Percentiles rank a stretch among this genome's conserved stretches.
Evolutionary conservation across 2,797 vertebrate species (phyloP).

Genomic region (Pyrocephalus nanus): DNA sequence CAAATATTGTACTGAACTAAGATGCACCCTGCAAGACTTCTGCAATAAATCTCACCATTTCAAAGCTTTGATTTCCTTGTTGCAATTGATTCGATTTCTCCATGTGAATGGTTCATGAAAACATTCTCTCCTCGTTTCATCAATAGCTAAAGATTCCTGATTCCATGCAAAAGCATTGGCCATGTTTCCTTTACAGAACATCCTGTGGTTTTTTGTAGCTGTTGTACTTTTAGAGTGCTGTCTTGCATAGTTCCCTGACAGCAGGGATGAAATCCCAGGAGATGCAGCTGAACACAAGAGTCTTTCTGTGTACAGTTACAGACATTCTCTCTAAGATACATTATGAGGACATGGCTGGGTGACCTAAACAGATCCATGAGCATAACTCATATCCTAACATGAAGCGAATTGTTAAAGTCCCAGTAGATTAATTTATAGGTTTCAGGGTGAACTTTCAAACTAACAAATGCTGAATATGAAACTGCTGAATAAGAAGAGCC

Average conservation of each 20-base stretch:
- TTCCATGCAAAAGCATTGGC: background rate
- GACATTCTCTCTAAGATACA: constrained; percentile 40
- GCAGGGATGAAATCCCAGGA: constrained; percentile 31
- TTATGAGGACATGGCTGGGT: constrained; percentile 33
- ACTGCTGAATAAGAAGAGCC: background rate
- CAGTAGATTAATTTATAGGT: constrained; percentile 48
- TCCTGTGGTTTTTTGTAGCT: background rate
- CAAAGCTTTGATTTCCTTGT: background rate
- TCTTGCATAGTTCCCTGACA: constrained; percentile 16
- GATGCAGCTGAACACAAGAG: background rate
- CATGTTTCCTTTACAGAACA: background rate
- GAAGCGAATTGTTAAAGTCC: constrained; percentile 42
- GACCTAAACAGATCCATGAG: constrained; percentile 57
- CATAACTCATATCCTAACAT: constrained; percentile 37
- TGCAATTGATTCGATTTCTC: background rate
- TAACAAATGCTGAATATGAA: constrained; percentile 34
- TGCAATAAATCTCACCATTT: background rate
- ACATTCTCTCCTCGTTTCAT: background rate
- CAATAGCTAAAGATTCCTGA: background rate
- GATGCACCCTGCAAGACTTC: background rate
- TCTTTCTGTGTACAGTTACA: constrained; percentile 30
- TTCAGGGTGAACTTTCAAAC: constrained; percentile 48
- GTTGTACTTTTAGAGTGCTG: constrained; percentile 7
- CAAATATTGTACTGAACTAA: background rate
- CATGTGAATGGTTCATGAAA: background rate